phyloP scores from a whole-genome alignment of 2,888 invertebrate species.

The Hypselothyrea guttata region DNA sequence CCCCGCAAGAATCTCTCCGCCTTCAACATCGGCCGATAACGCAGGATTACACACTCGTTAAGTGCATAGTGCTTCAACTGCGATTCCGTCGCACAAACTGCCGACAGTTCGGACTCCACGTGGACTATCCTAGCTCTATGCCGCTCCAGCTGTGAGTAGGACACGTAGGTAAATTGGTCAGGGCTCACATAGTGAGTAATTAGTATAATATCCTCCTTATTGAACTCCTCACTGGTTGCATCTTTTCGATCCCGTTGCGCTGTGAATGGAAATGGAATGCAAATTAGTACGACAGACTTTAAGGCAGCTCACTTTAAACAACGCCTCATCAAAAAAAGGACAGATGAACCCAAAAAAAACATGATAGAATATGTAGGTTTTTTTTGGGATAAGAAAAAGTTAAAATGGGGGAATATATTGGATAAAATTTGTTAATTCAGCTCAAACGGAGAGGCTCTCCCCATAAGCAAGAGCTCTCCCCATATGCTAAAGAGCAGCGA shows the following conservation, averaged over 20 bases:
- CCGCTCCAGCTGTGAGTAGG: conserved; percentile 11
- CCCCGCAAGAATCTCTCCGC: conserved; percentile 42
- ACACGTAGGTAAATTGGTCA: conserved; percentile 35
- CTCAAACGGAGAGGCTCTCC: too few relatives aligned
- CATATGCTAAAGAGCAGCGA: too few relatives aligned
- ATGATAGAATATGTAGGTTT: too few relatives aligned
- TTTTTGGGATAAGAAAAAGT: too few relatives aligned
- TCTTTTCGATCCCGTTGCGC: neutral
- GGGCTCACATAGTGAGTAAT: conserved; percentile 50
- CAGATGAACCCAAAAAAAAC: too few relatives aligned
- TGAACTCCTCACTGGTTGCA: neutral
- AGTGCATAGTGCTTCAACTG: neutral
- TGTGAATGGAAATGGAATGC: too few relatives aligned
- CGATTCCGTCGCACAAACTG: conserved; percentile 8
- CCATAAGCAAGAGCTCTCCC: too few relatives aligned
- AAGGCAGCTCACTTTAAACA: too few relatives aligned
- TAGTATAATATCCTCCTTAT: conserved; percentile 16
- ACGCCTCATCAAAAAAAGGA: too few relatives aligned
- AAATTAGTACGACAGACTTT: too few relatives aligned
- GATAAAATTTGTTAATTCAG: too few relatives aligned
- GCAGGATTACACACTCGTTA: conserved; percentile 43
- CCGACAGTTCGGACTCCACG: conserved; percentile 21
- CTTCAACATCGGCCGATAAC: conserved; percentile 3
- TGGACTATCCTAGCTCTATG: conserved; percentile 7
- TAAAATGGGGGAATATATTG: too few relatives aligned